A percentile compares a stretch with the other conserved stretches of the same genome.
These are phyloP conservation scores for Ganaspis sp. DNA, from an alignment of 1,140 invertebrate genomes.

Conservation along the genomic window DNA sequence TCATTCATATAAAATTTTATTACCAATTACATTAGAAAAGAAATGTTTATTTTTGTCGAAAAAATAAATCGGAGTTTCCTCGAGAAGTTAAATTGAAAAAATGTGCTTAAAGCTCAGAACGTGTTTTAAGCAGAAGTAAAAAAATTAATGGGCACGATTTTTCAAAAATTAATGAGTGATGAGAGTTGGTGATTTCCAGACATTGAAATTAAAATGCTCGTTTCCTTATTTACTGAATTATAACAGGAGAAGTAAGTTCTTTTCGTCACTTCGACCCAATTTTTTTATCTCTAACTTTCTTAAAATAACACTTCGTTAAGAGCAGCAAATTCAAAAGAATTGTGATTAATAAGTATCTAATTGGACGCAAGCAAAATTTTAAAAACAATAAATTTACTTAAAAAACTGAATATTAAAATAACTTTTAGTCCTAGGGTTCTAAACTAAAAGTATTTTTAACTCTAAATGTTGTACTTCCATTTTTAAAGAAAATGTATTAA, in stretches of 20 bases:
- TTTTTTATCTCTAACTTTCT: conserved; percentile 14
- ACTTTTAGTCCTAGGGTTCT: too few species aligned
- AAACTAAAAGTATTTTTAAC: neutral
- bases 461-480: too few species aligned
- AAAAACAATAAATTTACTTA: neutral
- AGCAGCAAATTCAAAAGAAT: neutral
- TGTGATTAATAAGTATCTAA: neutral
- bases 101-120: too few species aligned
- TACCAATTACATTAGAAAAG: too few species aligned
- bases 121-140: too few species aligned
- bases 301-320: conserved; percentile 6
- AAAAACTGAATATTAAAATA: too few species aligned
- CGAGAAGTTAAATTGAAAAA: too few species aligned
- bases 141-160: too few species aligned
- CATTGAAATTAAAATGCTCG: neutral
- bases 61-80: too few species aligned
- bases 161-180: neutral
- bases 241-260: neutral
- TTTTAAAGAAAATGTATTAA: too few species aligned
- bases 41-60: too few species aligned
- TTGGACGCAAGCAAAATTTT: neutral
- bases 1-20: too few species aligned
- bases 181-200: neutral
- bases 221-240: conserved; percentile 2
- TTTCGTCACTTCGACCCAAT: conserved; percentile 9